Base-by-base conservation (phyloP, 1,140 invertebrate genomes). In the Physella acuta region DNA sequence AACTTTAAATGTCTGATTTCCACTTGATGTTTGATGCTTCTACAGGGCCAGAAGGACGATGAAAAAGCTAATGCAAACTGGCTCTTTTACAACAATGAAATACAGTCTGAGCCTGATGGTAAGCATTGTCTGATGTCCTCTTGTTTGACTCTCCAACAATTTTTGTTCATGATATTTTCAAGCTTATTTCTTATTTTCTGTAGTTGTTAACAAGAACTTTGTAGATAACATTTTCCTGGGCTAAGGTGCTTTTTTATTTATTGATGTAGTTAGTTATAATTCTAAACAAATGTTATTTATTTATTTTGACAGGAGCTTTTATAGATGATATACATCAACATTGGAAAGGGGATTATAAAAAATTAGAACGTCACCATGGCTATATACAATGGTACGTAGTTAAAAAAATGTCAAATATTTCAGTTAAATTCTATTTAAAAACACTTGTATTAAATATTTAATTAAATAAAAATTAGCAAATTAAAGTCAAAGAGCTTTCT, bases 361-460 rank as follows among this genome's bases (percentile, higher is more conserved):
- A 62, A 11, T 62, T 84, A 39, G 82, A 84, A 59, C 39, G 62
- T 20, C 82, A 82, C 64, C 81, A 83, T 78, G 82, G 82, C 36
- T 84, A 80, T 71, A 82, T 84, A 39, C 82, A 84, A 59, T 84
- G 82, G 82, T 82, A 71, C 26, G 52, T 66, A 56, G 24, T 56
- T 37, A n/a, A 34, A 17, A 30, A 34, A 4, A 60, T 34, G 11
- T 14, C 4, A 14, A 11, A 34, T 34, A 30, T n/a, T n/a, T n/a
- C n/a, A n/a, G n/a, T n/a, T n/a, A n/a, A n/a, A n/a, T n/a, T n/a
- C n/a, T n/a, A n/a, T n/a, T n/a, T n/a, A n/a, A n/a, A n/a, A n/a
- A n/a, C n/a, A n/a, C n/a, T n/a, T 3, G 11, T 60, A 26, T 14
- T 20, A 4, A 30, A 11, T 4, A 30, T 31, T 11, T 26, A 30